Evolutionary conservation across 2,888 invertebrate genomes (phyloP), one percentile per base, ranked within the genome.

Genomic region (Hypomecis atomaria): DNA sequence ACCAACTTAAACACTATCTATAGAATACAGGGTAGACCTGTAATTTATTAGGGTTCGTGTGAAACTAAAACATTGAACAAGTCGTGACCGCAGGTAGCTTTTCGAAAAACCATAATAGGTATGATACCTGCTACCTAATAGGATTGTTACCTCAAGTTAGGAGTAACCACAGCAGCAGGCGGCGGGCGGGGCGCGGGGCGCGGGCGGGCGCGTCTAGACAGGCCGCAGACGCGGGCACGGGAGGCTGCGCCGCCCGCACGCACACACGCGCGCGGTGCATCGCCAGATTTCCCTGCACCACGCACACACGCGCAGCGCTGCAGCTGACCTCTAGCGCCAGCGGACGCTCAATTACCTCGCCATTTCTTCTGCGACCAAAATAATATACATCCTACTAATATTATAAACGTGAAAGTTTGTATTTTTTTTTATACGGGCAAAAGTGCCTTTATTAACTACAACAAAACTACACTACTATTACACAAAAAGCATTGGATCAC

Each of bases 141-240:
- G 72, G 70, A 79, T 70, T 74, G 77, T 75, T 77, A 76, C 71
- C 68, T 42, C 49, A 57, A 65, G 48, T 47, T 47, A 70, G 76
- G 72, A 71, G 77, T 70, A 69, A 67, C 73, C 71, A 70, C 77
- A 70, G 71, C 62, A 55, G 70, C 56, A 61, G 66, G 56, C 62
- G 62, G 71, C 61, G 71, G 65, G 60, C 55, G 71, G 64, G 65
- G 67, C 62, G 71, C 62, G 77, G 72, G 68, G 76, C 70, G 75
- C 74, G 81, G 77, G 76, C 80, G 80, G 79, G 79, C 83, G 70
- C 78, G 92, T 92, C 92, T 92, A 92, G 92, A 92, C 92, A 87
- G 91, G 88, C 89, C 89, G 90, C 91, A 92, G 92, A 92, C 92
- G 87, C 82, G 84, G 89, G 91, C 92, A 86, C 82, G 84, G 89